These are phyloP conservation scores for Agrotis exclamationis DNA, from an alignment of 2,888 invertebrate genomes.

Conservation along the genomic window DNA sequence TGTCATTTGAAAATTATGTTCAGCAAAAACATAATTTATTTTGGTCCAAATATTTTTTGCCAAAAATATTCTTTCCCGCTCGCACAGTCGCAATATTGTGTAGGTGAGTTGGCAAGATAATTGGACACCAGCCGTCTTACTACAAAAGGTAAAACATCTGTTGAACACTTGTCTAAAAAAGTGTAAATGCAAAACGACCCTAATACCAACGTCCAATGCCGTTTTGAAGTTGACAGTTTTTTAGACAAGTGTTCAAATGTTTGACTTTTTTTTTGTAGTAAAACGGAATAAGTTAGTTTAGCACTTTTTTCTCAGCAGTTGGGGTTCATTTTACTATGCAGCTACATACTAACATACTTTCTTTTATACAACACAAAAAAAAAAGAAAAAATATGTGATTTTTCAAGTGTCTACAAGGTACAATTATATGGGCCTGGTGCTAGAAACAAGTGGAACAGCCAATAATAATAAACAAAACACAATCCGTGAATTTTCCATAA, in stretches of 20 bases:
- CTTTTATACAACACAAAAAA: neutral
- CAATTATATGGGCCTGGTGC: conserved; percentile 32
- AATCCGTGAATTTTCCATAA: neutral
- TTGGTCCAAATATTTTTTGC: too few species aligned
- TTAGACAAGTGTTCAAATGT: too few species aligned
- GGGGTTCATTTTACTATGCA: neutral
- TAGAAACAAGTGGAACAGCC: conserved; percentile 58
- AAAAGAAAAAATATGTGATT: conserved; percentile 22
- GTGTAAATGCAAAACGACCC: too few species aligned
- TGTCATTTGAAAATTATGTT: too few species aligned
- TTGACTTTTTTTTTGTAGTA: too few species aligned
- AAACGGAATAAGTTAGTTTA: neutral
- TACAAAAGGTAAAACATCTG: too few species aligned
- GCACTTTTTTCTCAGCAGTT: neutral
- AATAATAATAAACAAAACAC: conserved; percentile 1
- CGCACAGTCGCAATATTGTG: neutral
- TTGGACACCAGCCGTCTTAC: too few species aligned
- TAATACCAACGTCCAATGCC: too few species aligned
- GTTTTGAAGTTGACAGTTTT: too few species aligned
- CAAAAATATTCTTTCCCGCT: neutral
- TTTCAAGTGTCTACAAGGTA: conserved; percentile 14
- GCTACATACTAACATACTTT: too few species aligned
- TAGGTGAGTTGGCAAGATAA: neutral
- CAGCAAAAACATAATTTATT: too few species aligned
- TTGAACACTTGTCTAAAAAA: too few species aligned